Evolutionary conservation across 2,888 invertebrate species (phyloP), one percentile per base, ranked within the genome.

Genomic region (Capitulum mitella): DNA sequence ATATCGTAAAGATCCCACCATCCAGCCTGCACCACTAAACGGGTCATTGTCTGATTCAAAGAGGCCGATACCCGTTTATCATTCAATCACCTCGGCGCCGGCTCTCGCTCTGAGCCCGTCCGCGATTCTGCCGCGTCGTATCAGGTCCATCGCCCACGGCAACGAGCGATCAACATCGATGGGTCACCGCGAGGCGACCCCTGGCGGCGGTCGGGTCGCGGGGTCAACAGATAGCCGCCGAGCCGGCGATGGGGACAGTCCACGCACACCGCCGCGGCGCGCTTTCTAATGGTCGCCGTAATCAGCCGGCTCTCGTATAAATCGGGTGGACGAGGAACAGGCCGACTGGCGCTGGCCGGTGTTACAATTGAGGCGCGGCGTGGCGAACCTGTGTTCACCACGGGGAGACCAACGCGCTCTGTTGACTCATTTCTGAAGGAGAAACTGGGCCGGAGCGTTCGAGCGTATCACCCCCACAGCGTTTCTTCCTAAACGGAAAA

Each of bases 141-240:
- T n/a, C n/a, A n/a, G n/a, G n/a, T n/a, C n/a, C n/a, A n/a, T n/a
- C n/a, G n/a, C n/a, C n/a, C n/a, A n/a, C n/a, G n/a, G n/a, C n/a
- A n/a, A n/a, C n/a, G n/a, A n/a, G n/a, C n/a, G n/a, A n/a, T n/a
- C 10, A 26, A 40, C 70, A 70, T 70, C 70, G 70, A 70, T 70
- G 8, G 37, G 70, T 40, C 70, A 10, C 40, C 40, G 26, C 70
- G 2, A 26, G 40, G 37, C 6, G 70, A 70, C 70, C 70, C 22
- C 37, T 19, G 40, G 40, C 40, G 26, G 5, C 5, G 64, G 34
- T 34, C 26, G 70, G 70, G 34, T 64, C 34, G 34, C 34, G 14
- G 19, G 64, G 64, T 64, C 34, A 34, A 16, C 64, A 16, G 29
- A 34, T 29, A 32, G 61, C 34, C 29, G 61, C 32, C 34, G 19